phyloP scores from a whole-genome alignment of 2,888 invertebrate genomes.

The Helleia helle region DNA sequence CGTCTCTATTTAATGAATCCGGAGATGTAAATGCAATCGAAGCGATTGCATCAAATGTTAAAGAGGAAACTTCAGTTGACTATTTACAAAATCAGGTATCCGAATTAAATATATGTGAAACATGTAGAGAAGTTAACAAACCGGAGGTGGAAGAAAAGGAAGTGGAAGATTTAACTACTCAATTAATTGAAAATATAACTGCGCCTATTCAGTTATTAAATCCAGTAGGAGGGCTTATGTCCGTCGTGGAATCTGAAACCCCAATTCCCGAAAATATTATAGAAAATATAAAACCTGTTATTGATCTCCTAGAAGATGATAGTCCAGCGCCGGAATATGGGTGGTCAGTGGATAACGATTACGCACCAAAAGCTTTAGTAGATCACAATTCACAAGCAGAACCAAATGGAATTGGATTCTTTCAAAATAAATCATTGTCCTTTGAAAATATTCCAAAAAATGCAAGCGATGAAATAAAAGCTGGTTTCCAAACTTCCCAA shows the following conservation, averaged over 20 bases:
- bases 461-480: slow-evolving; percentile 52
- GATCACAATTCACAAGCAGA: slow-evolving; percentile 35
- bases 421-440: slow-evolving; percentile 36
- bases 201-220: slow-evolving; percentile 54
- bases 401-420: slow-evolving; percentile 34
- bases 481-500: slow-evolving; percentile 39
- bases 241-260: slow-evolving; percentile 27
- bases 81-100: slow-evolving; percentile 23
- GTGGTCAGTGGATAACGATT: slow-evolving; percentile 29
- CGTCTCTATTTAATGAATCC: too few relatives aligned
- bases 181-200: slow-evolving; percentile 57
- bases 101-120: slow-evolving; percentile 52
- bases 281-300: slow-evolving; percentile 45
- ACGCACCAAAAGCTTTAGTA: slow-evolving; percentile 16
- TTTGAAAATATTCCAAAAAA: slow-evolving; percentile 42
- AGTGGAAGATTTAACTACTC: slow-evolving; percentile 42
- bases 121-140: slow-evolving; percentile 47
- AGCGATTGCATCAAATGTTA: not conserved
- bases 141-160: slow-evolving; percentile 32
- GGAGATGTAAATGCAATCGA: not conserved
- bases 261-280: slow-evolving; percentile 51
- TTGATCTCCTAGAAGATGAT: slow-evolving; percentile 36
- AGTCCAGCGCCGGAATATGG: slow-evolving; percentile 30
- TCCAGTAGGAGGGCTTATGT: slow-evolving; percentile 43
- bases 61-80: slow-evolving; percentile 13